Conservation (phyloP, 2,888 invertebrate genomes). For the Nasonia oneida region DNA sequence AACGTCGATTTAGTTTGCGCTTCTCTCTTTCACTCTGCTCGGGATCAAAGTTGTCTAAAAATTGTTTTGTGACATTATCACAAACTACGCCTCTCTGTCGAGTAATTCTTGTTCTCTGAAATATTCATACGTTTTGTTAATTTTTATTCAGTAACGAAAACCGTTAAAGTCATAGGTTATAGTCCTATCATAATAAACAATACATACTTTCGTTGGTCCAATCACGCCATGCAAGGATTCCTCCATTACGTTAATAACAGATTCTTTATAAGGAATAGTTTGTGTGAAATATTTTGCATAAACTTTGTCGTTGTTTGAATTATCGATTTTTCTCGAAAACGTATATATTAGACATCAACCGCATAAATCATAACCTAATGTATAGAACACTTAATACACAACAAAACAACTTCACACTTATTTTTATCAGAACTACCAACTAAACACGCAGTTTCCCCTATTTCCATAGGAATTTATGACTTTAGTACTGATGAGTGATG, state of each 20-base stretch:
- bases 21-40: slow-evolving; percentile 89
- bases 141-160: background rate
- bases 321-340: background rate
- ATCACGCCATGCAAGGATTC: slow-evolving; percentile 16
- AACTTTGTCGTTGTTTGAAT: background rate
- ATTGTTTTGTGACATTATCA: slow-evolving; percentile 73
- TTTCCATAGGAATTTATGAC: background rate
- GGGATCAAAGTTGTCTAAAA: slow-evolving; percentile 84
- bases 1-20: slow-evolving; percentile 87
- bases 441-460: background rate
- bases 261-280: background rate
- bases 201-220: slow-evolving; percentile 54
- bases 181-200: background rate
- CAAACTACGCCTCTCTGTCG: slow-evolving; percentile 65
- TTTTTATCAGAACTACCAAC: background rate
- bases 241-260: slow-evolving; percentile 34
- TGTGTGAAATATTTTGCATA: background rate
- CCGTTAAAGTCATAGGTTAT: background rate
- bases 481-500: background rate
- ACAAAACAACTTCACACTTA: slow-evolving; percentile 27
- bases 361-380: background rate
- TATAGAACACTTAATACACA: background rate
- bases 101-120: slow-evolving; percentile 67
- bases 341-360: background rate
- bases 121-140: background rate